Conservation (phyloP, 2,113 vertebrate species). For the Dasyurus viverrinus region DNA sequence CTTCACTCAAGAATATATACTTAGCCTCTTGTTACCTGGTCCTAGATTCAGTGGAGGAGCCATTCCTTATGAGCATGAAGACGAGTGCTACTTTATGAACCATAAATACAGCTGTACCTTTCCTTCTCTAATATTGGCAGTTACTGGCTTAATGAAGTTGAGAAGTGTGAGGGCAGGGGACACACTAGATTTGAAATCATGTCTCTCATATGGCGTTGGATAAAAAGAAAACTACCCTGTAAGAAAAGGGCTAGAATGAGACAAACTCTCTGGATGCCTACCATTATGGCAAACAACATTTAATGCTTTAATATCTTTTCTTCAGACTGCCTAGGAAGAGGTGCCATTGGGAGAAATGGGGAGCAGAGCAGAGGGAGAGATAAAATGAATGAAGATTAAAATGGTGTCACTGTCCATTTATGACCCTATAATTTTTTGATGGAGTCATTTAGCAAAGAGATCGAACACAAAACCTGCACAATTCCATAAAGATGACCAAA, state of each 20-base stretch:
- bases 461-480: slow-evolving; percentile 71
- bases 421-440: slow-evolving; percentile 77
- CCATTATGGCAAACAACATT: slow-evolving; percentile 53
- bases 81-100: slow-evolving; percentile 31
- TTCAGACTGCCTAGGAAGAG: slow-evolving; percentile 52
- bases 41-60: neutral
- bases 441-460: slow-evolving; percentile 80
- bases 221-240: slow-evolving; percentile 49
- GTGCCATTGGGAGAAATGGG: slow-evolving; percentile 63
- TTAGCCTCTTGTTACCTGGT: neutral
- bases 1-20: neutral
- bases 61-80: neutral
- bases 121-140: slow-evolving; percentile 44
- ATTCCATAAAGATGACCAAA: slow-evolving; percentile 71
- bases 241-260: slow-evolving; percentile 34
- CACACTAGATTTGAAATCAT: slow-evolving; percentile 53
- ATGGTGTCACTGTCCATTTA: slow-evolving; percentile 76
- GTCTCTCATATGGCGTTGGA: slow-evolving; percentile 40
- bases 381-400: slow-evolving; percentile 80
- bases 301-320: slow-evolving; percentile 51
- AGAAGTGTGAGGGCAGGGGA: slow-evolving; percentile 10
- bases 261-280: neutral
- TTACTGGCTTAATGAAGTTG: slow-evolving; percentile 66
- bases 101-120: slow-evolving; percentile 45
- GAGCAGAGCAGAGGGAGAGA: slow-evolving; percentile 55